Conservation (phyloP, 2,113 vertebrate species). For the Taurulus bubalis region DNA sequence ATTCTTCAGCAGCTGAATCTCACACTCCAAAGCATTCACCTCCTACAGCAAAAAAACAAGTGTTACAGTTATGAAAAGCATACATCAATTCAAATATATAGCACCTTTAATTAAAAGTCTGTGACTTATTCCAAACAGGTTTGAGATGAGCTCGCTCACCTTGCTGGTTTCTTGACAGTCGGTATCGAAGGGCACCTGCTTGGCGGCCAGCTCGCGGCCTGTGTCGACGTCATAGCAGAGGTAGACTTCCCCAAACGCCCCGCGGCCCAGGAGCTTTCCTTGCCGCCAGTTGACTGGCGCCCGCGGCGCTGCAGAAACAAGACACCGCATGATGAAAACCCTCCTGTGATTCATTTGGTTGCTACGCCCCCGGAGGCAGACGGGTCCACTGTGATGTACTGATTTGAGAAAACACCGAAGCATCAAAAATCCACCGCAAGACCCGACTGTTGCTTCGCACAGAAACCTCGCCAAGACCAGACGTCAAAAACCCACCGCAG, state of each 20-base stretch:
- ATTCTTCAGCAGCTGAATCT: constrained; percentile 94
- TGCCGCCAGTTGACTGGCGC: constrained; percentile 93
- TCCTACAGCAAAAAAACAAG: constrained; percentile 79
- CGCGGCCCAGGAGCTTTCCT: constrained; percentile 91
- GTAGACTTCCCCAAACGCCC: constrained; percentile 93
- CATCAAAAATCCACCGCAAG: constrained; percentile 51
- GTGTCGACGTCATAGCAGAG: constrained; percentile 93
- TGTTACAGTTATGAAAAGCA: background rate
- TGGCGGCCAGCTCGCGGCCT: constrained; percentile 91
- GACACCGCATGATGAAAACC: constrained; percentile 60
- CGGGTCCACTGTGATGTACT: constrained; percentile 37
- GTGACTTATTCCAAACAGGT: background rate
- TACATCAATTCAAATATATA: background rate
- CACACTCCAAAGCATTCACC: constrained; percentile 93
- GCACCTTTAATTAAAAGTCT: background rate
- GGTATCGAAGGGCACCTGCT: constrained; percentile 92
- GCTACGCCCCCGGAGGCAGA: constrained; percentile 44
- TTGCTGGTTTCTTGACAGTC: constrained; percentile 93
- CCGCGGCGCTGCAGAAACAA: constrained; percentile 83
- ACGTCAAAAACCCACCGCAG: constrained; percentile 60
- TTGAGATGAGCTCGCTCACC: constrained; percentile 72
- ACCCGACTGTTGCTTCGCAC: constrained; percentile 26
- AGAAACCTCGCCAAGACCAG: constrained; percentile 45
- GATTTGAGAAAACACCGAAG: constrained; percentile 41
- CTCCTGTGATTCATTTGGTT: constrained; percentile 37